Evolutionary conservation across 2,113 vertebrate species (phyloP), one percentile per base, ranked within the genome.

Genomic region (Siphamia tubifer): DNA sequence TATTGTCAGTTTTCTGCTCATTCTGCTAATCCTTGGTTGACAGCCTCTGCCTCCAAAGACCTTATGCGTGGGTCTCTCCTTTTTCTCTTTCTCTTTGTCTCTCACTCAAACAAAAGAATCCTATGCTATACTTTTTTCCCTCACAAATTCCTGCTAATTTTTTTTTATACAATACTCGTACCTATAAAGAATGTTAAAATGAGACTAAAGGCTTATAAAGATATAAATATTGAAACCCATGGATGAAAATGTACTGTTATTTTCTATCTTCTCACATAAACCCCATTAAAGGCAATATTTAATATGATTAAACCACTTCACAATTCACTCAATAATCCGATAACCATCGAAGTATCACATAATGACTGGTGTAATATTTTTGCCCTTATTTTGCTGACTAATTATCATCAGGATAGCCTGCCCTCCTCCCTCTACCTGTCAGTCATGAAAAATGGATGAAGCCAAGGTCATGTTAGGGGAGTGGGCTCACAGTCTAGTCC

Each of bases 11-110:
- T 79, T 85, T 68, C 69, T 83, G 79, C 82, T 90, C 79, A 62
- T 84, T 86, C 73, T 83, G 47, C 74, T 91, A 91, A 92, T 90
- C 89, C 86, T 54, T 75, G 53, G 77, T 83, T 90, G 89, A 90
- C 87, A 90, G 86, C 61, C 74, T 49, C 68, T 58, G 68, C 75
- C 76, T 80, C 66, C 81, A 81, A 70, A 68, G 64, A 87, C 77
- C 68, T 77, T 49, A 40, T 57, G 77, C 68, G 71, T 72, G 64
- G 66, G 58, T 76, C 65, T 83, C 53, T 38, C 57, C 12, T 73
- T 60, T 38, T 15, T 30, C 45, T 19, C 44, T 15, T 16, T 52
- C 47, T 32, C 11, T 10, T 21, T 51, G 16, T 44, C 58, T 48
- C 25, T 39, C 8, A 8, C 30, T 64, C 24, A 1, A 42, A 63